phyloP scores from a whole-genome alignment of 2,888 invertebrate species.

The Agonopterix arenella region DNA sequence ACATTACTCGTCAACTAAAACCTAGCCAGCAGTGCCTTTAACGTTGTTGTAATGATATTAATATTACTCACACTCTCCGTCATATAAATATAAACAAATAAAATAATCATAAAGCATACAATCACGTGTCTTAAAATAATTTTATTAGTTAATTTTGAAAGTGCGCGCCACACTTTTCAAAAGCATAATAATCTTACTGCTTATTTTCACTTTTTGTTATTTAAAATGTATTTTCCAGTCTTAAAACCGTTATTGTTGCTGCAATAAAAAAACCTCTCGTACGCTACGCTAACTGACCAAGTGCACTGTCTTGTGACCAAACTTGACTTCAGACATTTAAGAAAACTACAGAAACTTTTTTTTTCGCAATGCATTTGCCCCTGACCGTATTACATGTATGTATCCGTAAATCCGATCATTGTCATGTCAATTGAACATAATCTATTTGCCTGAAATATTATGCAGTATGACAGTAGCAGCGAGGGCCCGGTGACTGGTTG shows the following conservation, averaged over 20 bases:
- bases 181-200: constrained; percentile 4
- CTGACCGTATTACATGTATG: constrained; percentile 20
- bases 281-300: constrained; percentile 15
- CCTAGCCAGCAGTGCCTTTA: no score
- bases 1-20: no score
- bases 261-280: constrained; percentile 3
- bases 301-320: not conserved
- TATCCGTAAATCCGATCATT: constrained; percentile 22
- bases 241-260: constrained; percentile 15
- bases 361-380: constrained; percentile 17
- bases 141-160: not conserved
- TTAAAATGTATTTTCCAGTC: constrained; percentile 15
- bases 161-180: constrained; percentile 1
- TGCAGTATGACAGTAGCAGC: constrained; percentile 34
- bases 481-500: constrained; percentile 47
- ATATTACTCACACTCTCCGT: no score
- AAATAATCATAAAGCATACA: not conserved
- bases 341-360: constrained; percentile 9
- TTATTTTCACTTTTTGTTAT: constrained; percentile 5
- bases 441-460: constrained; percentile 29
- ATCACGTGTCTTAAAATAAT: not conserved
- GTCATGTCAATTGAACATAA: constrained; percentile 13
- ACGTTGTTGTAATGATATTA: no score
- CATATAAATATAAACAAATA: no score
- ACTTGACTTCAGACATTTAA: not conserved